Evolutionary conservation across 2,888 invertebrate genomes (phyloP).

Genomic region (Drosophila prolongata): DNA sequence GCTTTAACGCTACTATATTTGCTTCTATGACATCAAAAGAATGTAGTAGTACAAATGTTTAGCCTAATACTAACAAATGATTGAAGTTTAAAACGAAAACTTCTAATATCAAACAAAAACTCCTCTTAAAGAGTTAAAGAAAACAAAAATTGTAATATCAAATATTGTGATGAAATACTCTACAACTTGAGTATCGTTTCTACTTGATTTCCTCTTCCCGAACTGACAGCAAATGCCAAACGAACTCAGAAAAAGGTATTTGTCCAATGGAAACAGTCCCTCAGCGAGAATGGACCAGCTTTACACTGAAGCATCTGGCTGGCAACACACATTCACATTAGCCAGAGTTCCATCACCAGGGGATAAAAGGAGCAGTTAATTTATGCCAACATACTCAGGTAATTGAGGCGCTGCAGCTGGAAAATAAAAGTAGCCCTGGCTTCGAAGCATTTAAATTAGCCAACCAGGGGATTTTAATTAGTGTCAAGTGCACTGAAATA

Average conservation of each 20-base stretch:
- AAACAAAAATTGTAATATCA: no score
- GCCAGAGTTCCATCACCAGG: conserved; percentile 17
- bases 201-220: not conserved
- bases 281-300: conserved; percentile 25
- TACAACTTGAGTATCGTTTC: no score
- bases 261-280: not conserved
- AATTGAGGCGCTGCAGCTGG: conserved; percentile 63
- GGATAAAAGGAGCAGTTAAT: conserved; percentile 51
- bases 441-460: conserved; percentile 74
- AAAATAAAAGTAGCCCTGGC: conserved; percentile 36
- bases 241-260: conserved; percentile 8
- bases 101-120: no score
- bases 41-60: no score
- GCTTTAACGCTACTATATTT: no score
- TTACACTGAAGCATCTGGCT: conserved; percentile 3
- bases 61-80: no score
- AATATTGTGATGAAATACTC: no score
- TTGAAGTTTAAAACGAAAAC: no score
- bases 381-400: conserved; percentile 57
- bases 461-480: conserved; percentile 81
- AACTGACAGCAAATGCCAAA: conserved; percentile 26
- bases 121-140: no score
- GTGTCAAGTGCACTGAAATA: conserved; percentile 64
- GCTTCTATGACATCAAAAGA: no score
- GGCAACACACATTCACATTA: not conserved